Percentiles rank a stretch among this genome's conserved stretches.
Conservation (phyloP, 2,113 vertebrate species). For the Mellivora capensis region DNA sequence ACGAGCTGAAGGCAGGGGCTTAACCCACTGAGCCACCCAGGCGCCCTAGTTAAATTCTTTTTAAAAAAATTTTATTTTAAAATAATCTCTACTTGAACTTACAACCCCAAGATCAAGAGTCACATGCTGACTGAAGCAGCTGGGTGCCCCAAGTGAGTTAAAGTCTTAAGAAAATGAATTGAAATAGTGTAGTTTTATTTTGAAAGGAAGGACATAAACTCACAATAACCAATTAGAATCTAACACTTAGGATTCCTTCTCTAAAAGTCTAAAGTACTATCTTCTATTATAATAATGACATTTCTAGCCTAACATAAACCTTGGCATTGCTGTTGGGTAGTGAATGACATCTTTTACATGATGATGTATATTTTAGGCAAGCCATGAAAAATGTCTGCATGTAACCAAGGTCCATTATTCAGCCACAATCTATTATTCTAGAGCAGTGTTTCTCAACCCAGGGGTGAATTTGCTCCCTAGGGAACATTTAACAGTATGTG, state of each 20-base stretch:
- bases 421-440: neutral
- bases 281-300: neutral
- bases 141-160: neutral
- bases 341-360: slow-evolving; percentile 15
- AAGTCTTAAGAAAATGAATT: slow-evolving; percentile 15
- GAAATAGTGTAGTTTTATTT: slow-evolving; percentile 16
- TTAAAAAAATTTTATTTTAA: neutral
- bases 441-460: neutral
- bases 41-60: neutral
- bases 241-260: neutral
- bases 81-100: neutral
- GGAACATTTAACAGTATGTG: neutral
- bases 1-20: no score
- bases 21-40: no score
- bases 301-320: neutral
- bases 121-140: neutral
- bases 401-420: neutral
- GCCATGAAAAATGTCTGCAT: neutral
- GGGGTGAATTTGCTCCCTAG: neutral
- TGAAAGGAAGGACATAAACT: neutral
- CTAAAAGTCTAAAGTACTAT: neutral
- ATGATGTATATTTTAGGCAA: neutral
- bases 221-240: neutral
- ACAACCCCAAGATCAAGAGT: neutral
- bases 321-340: neutral